Evolutionary conservation across 2,113 vertebrate species (phyloP).

Genomic region (Tursiops truncatus): DNA sequence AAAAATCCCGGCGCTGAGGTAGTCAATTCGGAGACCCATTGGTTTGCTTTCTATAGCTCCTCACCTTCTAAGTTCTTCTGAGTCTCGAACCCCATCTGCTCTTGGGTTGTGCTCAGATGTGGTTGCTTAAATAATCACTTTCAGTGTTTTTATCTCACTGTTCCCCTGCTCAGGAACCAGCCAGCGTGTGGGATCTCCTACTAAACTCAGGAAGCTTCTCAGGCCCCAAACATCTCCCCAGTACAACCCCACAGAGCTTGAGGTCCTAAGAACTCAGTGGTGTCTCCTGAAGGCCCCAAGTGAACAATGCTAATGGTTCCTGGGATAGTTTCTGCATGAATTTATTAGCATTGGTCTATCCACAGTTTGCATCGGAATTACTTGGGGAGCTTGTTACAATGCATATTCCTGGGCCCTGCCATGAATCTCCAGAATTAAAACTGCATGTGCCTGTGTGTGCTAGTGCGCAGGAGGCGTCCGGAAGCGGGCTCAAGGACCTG

Average conservation of each 20-base stretch:
- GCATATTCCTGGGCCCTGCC: background rate
- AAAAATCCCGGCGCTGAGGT: background rate
- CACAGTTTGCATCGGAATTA: background rate
- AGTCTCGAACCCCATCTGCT: background rate
- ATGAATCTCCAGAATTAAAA: background rate
- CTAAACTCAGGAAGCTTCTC: background rate
- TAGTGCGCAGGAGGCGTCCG: background rate
- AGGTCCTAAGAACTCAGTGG: background rate
- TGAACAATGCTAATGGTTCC: background rate
- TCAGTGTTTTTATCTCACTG: background rate
- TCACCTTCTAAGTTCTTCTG: background rate
- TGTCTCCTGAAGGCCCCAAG: background rate
- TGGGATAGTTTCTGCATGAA: background rate
- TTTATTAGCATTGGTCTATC: background rate
- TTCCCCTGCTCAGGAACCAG: background rate
- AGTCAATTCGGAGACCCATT: background rate
- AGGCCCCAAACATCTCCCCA: background rate
- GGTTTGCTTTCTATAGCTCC: conserved; percentile 26
- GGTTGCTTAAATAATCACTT: conserved; percentile 16
- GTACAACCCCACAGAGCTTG: background rate
- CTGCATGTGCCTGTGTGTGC: background rate
- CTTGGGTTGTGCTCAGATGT: background rate
- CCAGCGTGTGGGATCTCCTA: background rate
- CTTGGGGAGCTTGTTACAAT: background rate
- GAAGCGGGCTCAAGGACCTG: background rate